phyloP scores from a whole-genome alignment of 2,888 invertebrate genomes.

The Unio pictorum region DNA sequence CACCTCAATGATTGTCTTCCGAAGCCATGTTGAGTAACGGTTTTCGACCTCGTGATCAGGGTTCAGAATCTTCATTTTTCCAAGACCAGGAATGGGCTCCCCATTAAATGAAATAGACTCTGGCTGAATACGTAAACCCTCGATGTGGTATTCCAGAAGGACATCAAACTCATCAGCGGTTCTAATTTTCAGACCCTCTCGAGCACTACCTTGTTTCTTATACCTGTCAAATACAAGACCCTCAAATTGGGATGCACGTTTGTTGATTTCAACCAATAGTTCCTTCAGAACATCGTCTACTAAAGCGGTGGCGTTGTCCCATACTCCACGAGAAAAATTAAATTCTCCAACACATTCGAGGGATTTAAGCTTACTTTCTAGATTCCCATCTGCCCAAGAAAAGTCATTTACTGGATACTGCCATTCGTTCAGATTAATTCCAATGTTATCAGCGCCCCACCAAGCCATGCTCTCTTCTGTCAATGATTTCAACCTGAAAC shows the following conservation, averaged over 20 bases:
- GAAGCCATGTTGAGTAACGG: constrained; percentile 11
- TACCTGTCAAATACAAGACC: constrained; percentile 18
- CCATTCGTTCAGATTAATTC: constrained; percentile 10
- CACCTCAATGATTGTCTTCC: constrained; percentile 7
- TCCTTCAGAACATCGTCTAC: constrained; percentile 4
- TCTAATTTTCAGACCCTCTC: constrained; percentile 36
- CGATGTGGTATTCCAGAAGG: constrained; percentile 21
- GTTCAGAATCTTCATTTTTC: too few relatives aligned
- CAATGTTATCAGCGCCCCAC: background rate
- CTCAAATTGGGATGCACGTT: constrained; percentile 7
- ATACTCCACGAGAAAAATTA: constrained; percentile 1
- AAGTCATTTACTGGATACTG: background rate
- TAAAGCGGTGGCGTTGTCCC: constrained; percentile 1
- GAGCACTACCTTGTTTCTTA: constrained; percentile 29
- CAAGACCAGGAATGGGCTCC: too few relatives aligned
- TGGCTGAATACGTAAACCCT: constrained; percentile 9
- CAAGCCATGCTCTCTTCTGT: too few relatives aligned
- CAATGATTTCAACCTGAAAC: too few relatives aligned
- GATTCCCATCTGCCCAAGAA: background rate
- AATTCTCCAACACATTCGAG: constrained; percentile 2
- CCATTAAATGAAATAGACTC: too few relatives aligned
- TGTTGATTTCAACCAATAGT: constrained; percentile 10
- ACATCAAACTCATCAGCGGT: constrained; percentile 34
- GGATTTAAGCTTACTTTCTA: background rate
- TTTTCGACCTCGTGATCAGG: too few relatives aligned